These are phyloP conservation scores for Meriones psammophilus DNA, from an alignment of 2,797 vertebrate species.

Conservation along the genomic window DNA sequence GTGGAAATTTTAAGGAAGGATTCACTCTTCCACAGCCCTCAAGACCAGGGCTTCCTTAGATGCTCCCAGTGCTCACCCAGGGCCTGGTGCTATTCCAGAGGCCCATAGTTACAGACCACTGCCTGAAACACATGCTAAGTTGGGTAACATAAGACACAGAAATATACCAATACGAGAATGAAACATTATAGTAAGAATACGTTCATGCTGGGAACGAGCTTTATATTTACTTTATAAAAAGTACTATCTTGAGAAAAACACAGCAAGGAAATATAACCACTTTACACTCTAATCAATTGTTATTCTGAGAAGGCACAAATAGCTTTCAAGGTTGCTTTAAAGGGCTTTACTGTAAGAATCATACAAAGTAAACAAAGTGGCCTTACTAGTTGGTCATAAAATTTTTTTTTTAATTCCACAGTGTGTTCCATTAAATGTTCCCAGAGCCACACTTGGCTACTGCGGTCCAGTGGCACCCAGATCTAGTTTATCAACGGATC, in stretches of 20 bases:
- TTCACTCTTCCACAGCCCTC: background rate
- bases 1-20: background rate
- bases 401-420: background rate
- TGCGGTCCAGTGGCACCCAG: background rate
- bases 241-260: constrained; percentile 9
- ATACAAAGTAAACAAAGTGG: constrained; percentile 41
- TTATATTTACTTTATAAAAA: constrained; percentile 24
- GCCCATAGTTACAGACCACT: background rate
- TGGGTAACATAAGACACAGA: background rate
- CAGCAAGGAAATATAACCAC: background rate
- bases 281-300: constrained; percentile 18
- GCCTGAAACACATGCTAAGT: constrained; percentile 25
- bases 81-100: background rate
- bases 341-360: constrained; percentile 14
- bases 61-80: background rate
- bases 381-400: background rate
- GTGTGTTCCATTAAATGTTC: constrained; percentile 3
- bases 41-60: background rate
- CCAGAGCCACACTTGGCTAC: background rate
- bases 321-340: constrained; percentile 52
- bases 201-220: background rate
- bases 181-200: constrained; percentile 7
- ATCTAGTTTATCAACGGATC: background rate
- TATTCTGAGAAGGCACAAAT: background rate
- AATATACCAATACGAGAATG: background rate